Base-by-base conservation (phyloP, 2,113 vertebrate genomes). In the Apeltes quadracus region DNA sequence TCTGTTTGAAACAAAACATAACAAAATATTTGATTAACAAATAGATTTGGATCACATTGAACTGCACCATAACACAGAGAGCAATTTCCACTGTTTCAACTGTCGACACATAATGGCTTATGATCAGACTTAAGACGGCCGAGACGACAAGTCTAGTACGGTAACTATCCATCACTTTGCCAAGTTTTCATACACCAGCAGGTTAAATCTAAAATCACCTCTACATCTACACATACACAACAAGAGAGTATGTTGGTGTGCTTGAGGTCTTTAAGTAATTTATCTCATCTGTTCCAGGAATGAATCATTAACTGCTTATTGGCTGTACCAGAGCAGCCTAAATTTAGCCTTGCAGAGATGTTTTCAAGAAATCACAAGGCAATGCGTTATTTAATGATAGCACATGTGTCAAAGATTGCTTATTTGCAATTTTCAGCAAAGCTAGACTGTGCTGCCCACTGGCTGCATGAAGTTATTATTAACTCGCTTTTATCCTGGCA, bases 81-180 rank as follows among this genome's bases (percentile, higher is more conserved):
- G 43, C 1, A 1, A 38, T n/a, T n/a, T n/a, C n/a, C n/a, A n/a
- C n/a, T n/a, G n/a, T n/a, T n/a, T n/a, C n/a, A n/a, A n/a, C n/a
- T n/a, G 41, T 65, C 68, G 5, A 65, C 12, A 39, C 27, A 13
- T 76, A 72, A 79, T 76, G 29, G 29, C 29, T 29, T 29, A 29
- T 29, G 29, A 29, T 5, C 29, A 53, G 75, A 79, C 75, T 78
- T 4, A 18, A 55, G 48, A 63, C 56, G 22, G 22, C 44, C 1
- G 27, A 68, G 61, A 71, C 34, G 27, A 61, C 14, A 65, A 50
- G 27, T 79, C 53, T 71, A 68, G 44, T 9, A 46, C 62, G 56
- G 22, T 13, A 53, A n/a, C 41, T 20, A 1, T 44, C n/a, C 1
- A 14, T 11, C n/a, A 48, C 51, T 4, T 14, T 61, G 1, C 4